phyloP scores from a whole-genome alignment of 2,888 invertebrate species.

The Tethea ocularis region DNA sequence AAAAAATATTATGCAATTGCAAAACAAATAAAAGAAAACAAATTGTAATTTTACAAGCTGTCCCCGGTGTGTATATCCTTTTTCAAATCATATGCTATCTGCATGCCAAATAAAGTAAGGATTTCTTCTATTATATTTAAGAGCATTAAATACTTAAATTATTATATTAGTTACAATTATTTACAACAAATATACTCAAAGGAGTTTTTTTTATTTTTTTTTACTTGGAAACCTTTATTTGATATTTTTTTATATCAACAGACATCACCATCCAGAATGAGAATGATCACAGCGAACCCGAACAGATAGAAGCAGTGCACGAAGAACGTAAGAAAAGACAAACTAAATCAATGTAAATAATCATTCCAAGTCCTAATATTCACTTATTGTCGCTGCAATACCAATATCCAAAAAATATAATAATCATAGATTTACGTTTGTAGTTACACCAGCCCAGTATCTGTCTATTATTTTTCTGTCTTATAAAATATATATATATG shows the following conservation, averaged over 20 bases:
- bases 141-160: too few species aligned
- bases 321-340: constrained; percentile 61
- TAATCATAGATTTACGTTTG: not conserved
- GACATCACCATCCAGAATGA: constrained; percentile 50
- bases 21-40: too few species aligned
- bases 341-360: constrained; percentile 39
- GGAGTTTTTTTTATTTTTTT: too few species aligned
- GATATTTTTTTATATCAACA: constrained; percentile 32
- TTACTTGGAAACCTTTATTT: too few species aligned
- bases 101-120: too few species aligned
- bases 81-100: too few species aligned
- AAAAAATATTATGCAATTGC: too few species aligned
- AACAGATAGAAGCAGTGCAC: constrained; percentile 50
- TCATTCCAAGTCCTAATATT: not conserved
- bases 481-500: constrained; percentile 24
- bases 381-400: constrained; percentile 25
- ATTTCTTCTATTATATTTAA: too few species aligned
- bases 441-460: not conserved
- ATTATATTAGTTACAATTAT: too few species aligned
- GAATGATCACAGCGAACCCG: constrained; percentile 58
- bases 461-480: constrained; percentile 1
- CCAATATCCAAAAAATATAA: constrained; percentile 14
- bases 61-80: too few species aligned
- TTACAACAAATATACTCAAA: too few species aligned
- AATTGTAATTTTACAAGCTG: too few species aligned